A percentile compares a stretch with the other conserved stretches of the same genome.
Conservation (phyloP, 2,113 vertebrate genomes). For the Notechis scutatus region DNA sequence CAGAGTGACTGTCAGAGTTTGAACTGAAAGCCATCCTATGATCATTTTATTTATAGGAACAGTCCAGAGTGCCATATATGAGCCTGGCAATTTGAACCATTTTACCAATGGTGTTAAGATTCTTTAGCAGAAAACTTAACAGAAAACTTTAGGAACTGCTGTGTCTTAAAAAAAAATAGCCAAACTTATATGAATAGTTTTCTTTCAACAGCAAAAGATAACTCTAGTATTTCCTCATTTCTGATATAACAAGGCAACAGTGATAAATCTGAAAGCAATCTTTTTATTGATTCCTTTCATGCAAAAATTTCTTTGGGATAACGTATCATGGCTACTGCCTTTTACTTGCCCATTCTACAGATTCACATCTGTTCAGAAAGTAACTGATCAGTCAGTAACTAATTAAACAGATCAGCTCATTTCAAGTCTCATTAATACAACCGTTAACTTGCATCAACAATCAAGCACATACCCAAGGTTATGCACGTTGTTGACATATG, state of each 20-base stretch:
- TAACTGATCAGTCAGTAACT: neutral
- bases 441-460: neutral
- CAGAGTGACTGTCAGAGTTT: neutral
- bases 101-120: neutral
- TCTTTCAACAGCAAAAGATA: neutral
- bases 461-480: neutral
- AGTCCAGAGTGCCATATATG: neutral
- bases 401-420: neutral
- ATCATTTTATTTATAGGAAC: neutral
- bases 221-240: neutral
- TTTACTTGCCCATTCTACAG: neutral
- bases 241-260: neutral
- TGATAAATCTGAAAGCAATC: neutral
- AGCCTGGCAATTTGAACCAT: neutral
- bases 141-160: neutral
- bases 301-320: neutral
- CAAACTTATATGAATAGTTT: neutral
- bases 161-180: neutral
- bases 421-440: neutral
- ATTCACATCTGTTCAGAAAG: neutral
- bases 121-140: neutral
- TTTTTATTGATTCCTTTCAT: neutral
- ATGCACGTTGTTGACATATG: neutral
- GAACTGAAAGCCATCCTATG: neutral
- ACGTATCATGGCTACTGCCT: neutral